Base-by-base conservation (phyloP, 2,888 invertebrate species). In the Stenolophus ochropezus region DNA sequence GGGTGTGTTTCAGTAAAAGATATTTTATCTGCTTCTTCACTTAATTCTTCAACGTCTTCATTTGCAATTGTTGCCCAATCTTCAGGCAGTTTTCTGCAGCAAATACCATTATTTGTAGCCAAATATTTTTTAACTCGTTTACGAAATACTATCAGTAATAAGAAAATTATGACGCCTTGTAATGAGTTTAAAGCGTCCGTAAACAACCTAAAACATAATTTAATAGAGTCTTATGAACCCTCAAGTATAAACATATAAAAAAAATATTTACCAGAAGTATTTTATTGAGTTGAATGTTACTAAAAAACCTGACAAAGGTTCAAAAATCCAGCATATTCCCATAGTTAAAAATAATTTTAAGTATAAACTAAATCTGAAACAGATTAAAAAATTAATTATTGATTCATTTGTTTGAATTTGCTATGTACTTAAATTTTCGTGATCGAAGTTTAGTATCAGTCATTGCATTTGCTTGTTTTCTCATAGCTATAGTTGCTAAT, bases 41-140 rank as follows among this genome's bases (percentile, higher is more conserved):
- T 86, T 75, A 75, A 2, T 75, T 75, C 75, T 53, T 75, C 53
- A 16, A 53, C 53, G 27, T 89, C 89, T 16, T 88, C 87, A 82
- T 89, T 88, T 11, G 86, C 86, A 81, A 87, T 87, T 1, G 87
- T 86, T 1, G 86, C 84, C 89, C 90, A 90, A 0, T 87, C 87
- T 83, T 87, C 86, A 2, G 90, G 90, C 61, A 88, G 88, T 1
- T 77, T 84, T 8, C 88, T 85, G 4, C 89, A 89, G 76, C 85
- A 88, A 6, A 73, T 49, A 14, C 49, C 23, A 5, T 49, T 49
- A 23, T 73, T 20, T 20, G 86, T 81, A n/a, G 58, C 75, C 8
- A 83, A 86, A 0, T 88, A 88, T 88, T 86, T 92, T 81, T 86
- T 91, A 86, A 88, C 92, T 89, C 85, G 91, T 86, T 88, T 91